Evolutionary conservation across 2,888 invertebrate genomes (phyloP), one percentile per base, ranked within the genome.

Genomic region (Gymnoscelis rufifasciata): DNA sequence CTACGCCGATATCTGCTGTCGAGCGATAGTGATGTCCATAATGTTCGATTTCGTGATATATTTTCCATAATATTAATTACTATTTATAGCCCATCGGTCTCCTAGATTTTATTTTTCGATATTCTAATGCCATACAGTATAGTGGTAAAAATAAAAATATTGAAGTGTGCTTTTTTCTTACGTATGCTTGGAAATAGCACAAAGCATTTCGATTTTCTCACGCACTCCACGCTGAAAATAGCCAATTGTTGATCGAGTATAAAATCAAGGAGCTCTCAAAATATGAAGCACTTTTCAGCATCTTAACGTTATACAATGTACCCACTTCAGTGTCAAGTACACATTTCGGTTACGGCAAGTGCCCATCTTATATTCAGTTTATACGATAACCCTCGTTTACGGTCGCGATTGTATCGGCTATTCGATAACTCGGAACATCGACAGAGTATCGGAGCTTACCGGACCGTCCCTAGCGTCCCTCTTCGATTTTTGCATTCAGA

Each of bases 401-500:
- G 47, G 52, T 51, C 51, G 48, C 42, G 46, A 39, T 42, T 45
- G 52, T 54, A 46, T 50, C 47, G 51, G 45, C 44, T 54, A 54
- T 54, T 52, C 51, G 51, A 51, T 51, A 47, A 43, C 43, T 42
- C n/a, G 35, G 45, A 50, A 41, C 35, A 45, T 50, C 42, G 50
- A 45, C 41, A 50, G 39, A 43, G 51, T 51, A 29, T 47, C 51
- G 49, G 49, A 46, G 47, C n/a, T 47, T 47, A 54, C 54, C 33
- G 50, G 31, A 38, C 52, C 57, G 48, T 48, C 59, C 54, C 57
- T 49, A 46, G 51, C 44, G 57, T 64, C 63, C 66, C 40, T 61
- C 68, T 72, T 61, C 65, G 64, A 78, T 76, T 78, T 81, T 77
- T 75, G 72, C 68, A 78, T 77, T 74, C 75, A 72, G 66, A 73